Percentiles rank a stretch among this genome's conserved stretches.
Evolutionary conservation across 2,113 vertebrate genomes (phyloP).

Genomic region (Sprattus sprattus): DNA sequence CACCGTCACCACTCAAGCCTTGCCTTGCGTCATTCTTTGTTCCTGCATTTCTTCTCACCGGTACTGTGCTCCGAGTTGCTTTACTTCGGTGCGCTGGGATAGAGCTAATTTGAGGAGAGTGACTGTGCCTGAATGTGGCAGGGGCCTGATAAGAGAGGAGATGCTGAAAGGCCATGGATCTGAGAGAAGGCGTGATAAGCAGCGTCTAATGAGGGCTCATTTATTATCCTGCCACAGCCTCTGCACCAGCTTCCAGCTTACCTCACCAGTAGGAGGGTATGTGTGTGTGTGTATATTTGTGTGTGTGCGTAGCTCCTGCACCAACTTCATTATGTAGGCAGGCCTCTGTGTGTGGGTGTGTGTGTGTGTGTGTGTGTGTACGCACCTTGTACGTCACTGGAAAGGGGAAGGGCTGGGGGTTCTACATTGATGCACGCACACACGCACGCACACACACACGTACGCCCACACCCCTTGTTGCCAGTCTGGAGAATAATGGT

Average conservation of each 20-base stretch:
- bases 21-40: not conserved
- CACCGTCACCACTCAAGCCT: not conserved
- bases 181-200: not conserved
- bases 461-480: not conserved
- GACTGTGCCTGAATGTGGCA: not conserved
- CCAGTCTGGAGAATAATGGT: not conserved
- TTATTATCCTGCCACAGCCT: not conserved
- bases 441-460: not conserved
- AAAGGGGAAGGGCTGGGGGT: not conserved
- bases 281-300: not conserved
- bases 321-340: not conserved
- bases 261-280: not conserved
- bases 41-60: not conserved
- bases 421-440: not conserved
- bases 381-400: not conserved
- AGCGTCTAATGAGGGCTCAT: not conserved
- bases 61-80: not conserved
- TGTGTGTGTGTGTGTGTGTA: not conserved
- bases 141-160: not conserved
- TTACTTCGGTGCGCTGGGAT: not conserved
- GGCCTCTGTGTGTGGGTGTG: not conserved
- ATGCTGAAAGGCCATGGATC: not conserved
- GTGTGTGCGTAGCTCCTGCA: not conserved
- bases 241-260: conserved; percentile 1
- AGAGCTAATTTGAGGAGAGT: conserved; percentile 7